Evolutionary conservation across 2,113 vertebrate genomes (phyloP).

Genomic region (Oncorhynchus keta): DNA sequence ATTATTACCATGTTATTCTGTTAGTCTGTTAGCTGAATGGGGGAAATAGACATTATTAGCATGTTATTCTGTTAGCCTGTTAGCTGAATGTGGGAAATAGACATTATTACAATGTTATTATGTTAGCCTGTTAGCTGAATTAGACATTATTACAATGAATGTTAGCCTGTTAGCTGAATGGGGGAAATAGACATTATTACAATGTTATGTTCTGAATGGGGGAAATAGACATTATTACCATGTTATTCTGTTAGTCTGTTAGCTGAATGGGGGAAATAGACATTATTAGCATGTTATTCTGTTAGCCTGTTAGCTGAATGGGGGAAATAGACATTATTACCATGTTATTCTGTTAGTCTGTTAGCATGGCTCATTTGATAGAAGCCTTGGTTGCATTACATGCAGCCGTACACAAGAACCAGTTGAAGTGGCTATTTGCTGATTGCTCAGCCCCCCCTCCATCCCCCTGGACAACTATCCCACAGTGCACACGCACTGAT

Average conservation of each 20-base stretch:
- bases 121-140: not conserved
- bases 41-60: no score
- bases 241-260: not conserved
- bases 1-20: not conserved
- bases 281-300: no score
- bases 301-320: no score
- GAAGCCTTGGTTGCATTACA: not conserved
- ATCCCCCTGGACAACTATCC: not conserved
- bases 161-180: not conserved
- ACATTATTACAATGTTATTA: not conserved
- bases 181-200: not conserved
- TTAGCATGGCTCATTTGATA: conserved; percentile 10
- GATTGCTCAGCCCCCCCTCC: conserved; percentile 9
- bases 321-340: no score
- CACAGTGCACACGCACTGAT: not conserved
- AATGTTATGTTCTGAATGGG: not conserved
- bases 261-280: not conserved
- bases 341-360: not conserved
- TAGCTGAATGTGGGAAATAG: not conserved
- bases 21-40: not conserved
- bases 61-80: not conserved
- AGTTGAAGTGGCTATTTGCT: conserved; percentile 9
- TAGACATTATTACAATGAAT: no score
- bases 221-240: no score
- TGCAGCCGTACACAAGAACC: not conserved